Evolutionary conservation across 1,140 invertebrate species (phyloP).

Genomic region (Brachionus koreanus): DNA sequence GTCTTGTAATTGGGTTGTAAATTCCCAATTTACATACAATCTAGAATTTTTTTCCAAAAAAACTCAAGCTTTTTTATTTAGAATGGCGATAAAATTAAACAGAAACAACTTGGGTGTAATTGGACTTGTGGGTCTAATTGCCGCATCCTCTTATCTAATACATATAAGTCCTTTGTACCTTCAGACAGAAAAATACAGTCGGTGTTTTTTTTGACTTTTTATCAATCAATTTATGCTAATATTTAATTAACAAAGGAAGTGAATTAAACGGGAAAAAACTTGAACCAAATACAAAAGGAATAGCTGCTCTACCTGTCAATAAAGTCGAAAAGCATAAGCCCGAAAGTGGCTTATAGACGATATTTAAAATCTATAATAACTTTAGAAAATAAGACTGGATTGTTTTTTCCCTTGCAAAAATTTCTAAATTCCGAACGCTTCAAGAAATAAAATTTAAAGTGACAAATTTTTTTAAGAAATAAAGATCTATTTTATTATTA

Average conservation of each 20-base stretch:
- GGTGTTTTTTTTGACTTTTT: background rate
- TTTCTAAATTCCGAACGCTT: background rate
- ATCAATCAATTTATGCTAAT: background rate
- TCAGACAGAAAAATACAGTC: conserved; percentile 18
- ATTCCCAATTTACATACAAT: background rate
- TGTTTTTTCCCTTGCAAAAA: background rate
- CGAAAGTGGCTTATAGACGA: background rate
- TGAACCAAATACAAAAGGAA: conserved; percentile 13
- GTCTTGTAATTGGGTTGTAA: background rate
- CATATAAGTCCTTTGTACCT: conserved; percentile 29
- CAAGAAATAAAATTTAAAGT: background rate
- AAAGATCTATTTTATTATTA: background rate
- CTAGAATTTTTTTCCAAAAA: background rate
- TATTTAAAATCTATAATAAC: background rate
- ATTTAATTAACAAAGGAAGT: background rate
- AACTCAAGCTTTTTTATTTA: background rate
- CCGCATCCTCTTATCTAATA: conserved; percentile 2
- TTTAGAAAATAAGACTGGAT: background rate
- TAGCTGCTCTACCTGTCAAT: background rate
- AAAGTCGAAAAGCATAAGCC: background rate
- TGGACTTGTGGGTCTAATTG: conserved; percentile 16
- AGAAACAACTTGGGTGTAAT: background rate
- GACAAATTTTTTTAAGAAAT: background rate
- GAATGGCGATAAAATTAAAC: background rate
- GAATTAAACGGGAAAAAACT: background rate